Conservation (phyloP, 2,113 vertebrate genomes). For the Pangasianodon gigas region DNA sequence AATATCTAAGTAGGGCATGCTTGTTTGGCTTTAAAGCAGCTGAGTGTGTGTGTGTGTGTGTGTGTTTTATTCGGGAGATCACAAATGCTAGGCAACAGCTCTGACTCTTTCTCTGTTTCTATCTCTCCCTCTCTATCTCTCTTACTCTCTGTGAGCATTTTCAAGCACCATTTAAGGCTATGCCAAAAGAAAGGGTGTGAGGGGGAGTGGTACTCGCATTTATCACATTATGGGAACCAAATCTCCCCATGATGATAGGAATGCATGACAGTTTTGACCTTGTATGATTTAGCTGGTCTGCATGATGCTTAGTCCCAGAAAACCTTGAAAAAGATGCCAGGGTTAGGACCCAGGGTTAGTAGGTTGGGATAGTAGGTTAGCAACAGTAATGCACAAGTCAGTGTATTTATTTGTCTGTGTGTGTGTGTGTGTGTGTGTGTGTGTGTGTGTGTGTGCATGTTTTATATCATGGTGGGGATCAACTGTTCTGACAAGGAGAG, state of each 20-base stretch:
- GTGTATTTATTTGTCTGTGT: background rate
- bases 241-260: background rate
- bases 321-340: background rate
- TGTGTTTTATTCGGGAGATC: conserved; percentile 45
- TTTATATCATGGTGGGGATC: background rate
- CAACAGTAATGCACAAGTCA: background rate
- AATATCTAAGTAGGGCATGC: conserved; percentile 14
- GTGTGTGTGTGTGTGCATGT: background rate
- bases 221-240: background rate
- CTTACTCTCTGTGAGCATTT: conserved; percentile 17
- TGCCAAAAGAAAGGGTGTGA: conserved; percentile 32
- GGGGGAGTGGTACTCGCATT: background rate
- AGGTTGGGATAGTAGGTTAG: background rate
- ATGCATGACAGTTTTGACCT: background rate
- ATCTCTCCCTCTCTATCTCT: conserved; percentile 24
- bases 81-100: conserved; percentile 65
- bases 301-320: background rate
- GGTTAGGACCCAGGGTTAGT: background rate
- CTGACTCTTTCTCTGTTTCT: background rate
- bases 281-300: background rate
- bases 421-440: background rate
- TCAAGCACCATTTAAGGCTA: conserved; percentile 44
- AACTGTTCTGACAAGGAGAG: background rate
- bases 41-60: conserved; percentile 7
- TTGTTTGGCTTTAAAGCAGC: background rate